A percentile compares a stretch with the other conserved stretches of the same genome.
These are phyloP conservation scores for Chelmon rostratus DNA, from an alignment of 2,797 vertebrate species.

Conservation along the genomic window DNA sequence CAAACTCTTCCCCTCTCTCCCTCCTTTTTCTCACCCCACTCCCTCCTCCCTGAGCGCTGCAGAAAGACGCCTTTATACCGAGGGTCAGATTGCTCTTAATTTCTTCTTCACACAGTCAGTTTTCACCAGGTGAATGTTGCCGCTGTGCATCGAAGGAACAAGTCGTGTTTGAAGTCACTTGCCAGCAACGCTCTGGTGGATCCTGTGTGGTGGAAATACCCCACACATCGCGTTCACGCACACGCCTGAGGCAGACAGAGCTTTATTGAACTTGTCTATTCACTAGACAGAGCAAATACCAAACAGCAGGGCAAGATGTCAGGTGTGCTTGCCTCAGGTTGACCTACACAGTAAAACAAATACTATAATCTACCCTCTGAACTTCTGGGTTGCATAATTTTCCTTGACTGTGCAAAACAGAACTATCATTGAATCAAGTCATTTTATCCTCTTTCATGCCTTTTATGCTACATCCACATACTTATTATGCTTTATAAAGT, in stretches of 20 bases:
- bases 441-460: not conserved
- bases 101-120: slow-evolving; percentile 60
- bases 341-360: slow-evolving; percentile 20
- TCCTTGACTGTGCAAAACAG: not conserved
- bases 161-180: slow-evolving; percentile 68
- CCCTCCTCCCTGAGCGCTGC: slow-evolving; percentile 32
- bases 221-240: slow-evolving; percentile 43
- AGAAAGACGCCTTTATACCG: slow-evolving; percentile 79
- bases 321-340: slow-evolving; percentile 50
- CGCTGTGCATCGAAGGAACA: slow-evolving; percentile 55
- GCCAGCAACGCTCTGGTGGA: slow-evolving; percentile 45
- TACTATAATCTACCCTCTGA: slow-evolving; percentile 11
- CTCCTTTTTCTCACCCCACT: slow-evolving; percentile 1
- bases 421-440: not conserved
- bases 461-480: not conserved
- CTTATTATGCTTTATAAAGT: not conserved
- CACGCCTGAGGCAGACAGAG: slow-evolving; percentile 41
- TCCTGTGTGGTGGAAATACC: slow-evolving; percentile 54
- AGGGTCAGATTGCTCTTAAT: slow-evolving; percentile 69
- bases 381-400: slow-evolving; percentile 12
- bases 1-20: slow-evolving; percentile 16
- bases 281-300: slow-evolving; percentile 19
- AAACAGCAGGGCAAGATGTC: slow-evolving; percentile 30
- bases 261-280: slow-evolving; percentile 51
- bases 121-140: slow-evolving; percentile 68